phyloP scores from a whole-genome alignment of 2,888 invertebrate species.

The Leptinotarsa haldemani region DNA sequence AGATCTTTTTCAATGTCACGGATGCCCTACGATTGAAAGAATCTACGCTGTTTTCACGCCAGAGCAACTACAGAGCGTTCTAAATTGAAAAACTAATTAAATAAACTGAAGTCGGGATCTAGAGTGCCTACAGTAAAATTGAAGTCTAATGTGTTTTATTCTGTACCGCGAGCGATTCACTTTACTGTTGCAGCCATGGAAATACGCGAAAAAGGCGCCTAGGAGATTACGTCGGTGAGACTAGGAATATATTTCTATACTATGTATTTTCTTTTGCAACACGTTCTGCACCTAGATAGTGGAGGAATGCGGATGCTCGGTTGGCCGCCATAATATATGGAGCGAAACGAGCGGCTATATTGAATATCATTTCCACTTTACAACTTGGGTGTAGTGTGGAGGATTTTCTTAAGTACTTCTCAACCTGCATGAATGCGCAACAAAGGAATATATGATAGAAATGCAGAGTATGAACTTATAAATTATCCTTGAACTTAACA shows the following conservation, averaged over 20 bases:
- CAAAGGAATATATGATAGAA: too few relatives aligned
- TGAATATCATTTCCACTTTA: neutral
- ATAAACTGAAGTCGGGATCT: slow-evolving; percentile 6
- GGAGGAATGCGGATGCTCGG: slow-evolving; percentile 4
- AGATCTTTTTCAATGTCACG: neutral
- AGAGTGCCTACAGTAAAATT: neutral
- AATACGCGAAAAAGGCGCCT: slow-evolving; percentile 9
- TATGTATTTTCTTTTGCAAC: slow-evolving; percentile 1
- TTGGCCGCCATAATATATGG: neutral
- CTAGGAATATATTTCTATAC: slow-evolving; percentile 10
- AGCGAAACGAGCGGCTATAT: slow-evolving; percentile 1
- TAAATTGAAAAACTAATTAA: slow-evolving; percentile 5
- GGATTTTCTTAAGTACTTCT: neutral
- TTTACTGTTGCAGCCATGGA: neutral
- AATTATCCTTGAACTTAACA: too few relatives aligned
- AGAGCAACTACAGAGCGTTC: neutral
- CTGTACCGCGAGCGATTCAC: slow-evolving; percentile 8
- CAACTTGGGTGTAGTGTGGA: neutral
- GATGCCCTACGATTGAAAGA: neutral
- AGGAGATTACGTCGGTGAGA: slow-evolving; percentile 6
- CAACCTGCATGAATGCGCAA: too few relatives aligned
- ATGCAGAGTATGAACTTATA: too few relatives aligned
- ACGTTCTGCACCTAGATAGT: slow-evolving; percentile 1
- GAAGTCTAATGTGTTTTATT: neutral
- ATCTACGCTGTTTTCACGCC: neutral